phyloP scores from a whole-genome alignment of 2,888 invertebrate species.

The Pecten maximus region DNA sequence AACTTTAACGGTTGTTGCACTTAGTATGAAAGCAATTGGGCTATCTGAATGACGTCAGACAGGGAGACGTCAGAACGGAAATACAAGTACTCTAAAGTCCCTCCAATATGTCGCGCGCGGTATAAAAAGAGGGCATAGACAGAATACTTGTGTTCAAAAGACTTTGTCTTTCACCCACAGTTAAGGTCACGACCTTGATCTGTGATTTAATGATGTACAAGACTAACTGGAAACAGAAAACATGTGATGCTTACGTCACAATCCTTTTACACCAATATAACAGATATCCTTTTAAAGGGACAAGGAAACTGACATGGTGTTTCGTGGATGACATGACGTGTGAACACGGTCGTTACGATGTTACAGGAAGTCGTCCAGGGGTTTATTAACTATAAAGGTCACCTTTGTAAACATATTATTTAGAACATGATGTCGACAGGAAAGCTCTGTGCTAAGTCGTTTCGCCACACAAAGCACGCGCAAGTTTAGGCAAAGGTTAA shows the following conservation, averaged over 20 bases:
- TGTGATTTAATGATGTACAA: not conserved
- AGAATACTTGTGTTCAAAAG: not conserved
- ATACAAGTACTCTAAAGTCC: not conserved
- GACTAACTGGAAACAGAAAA: not conserved
- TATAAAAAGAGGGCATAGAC: not conserved
- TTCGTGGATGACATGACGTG: not conserved
- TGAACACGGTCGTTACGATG: not conserved
- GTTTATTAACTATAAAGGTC: not conserved
- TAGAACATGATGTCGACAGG: not conserved
- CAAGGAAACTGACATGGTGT: not conserved
- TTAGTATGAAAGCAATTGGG: too few relatives aligned
- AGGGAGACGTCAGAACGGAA: too few relatives aligned
- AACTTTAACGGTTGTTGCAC: too few relatives aligned
- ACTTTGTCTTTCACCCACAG: not conserved
- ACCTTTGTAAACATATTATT: not conserved
- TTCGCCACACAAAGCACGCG: conserved; percentile 8
- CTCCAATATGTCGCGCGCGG: not conserved
- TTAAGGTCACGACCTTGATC: not conserved
- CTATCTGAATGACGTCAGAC: too few relatives aligned
- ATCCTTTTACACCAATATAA: not conserved
- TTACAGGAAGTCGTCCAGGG: not conserved
- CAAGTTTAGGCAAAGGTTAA: not conserved
- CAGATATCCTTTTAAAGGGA: not conserved
- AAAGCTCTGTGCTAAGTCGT: not conserved
- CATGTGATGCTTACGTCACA: not conserved